phyloP scores from a whole-genome alignment of 2,113 vertebrate species.

The Taxidea taxus region DNA sequence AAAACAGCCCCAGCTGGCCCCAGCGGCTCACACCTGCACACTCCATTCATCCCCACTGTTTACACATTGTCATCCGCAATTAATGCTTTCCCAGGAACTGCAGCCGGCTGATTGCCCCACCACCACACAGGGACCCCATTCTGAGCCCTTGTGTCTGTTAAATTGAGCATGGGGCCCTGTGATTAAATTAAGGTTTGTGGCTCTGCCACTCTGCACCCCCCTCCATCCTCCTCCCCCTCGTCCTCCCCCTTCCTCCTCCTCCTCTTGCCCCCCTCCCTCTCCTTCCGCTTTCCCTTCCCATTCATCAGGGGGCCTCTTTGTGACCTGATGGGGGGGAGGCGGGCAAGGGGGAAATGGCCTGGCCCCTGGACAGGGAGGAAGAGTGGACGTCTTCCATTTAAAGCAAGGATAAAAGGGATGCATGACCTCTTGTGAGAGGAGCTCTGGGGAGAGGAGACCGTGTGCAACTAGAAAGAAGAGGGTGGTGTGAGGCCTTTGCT shows the following conservation, averaged over 20 bases:
- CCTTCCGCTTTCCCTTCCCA: constrained; percentile 35
- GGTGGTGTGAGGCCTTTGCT: neutral
- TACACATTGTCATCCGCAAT: constrained; percentile 89
- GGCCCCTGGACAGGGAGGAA: neutral
- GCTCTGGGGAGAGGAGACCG: neutral
- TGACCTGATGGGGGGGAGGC: neutral
- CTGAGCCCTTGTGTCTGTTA: constrained; percentile 89
- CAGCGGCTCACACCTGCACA: constrained; percentile 87
- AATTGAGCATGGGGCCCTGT: constrained; percentile 88
- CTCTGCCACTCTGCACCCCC: constrained; percentile 47
- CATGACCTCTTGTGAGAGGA: neutral
- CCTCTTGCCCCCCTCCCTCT: neutral
- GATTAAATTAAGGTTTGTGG: constrained; percentile 87
- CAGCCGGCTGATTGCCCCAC: constrained; percentile 82
- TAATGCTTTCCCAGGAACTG: constrained; percentile 86
- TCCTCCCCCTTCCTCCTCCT: constrained; percentile 37
- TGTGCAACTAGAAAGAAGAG: neutral
- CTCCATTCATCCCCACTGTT: constrained; percentile 88
- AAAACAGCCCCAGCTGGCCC: constrained; percentile 82
- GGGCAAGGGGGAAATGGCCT: neutral
- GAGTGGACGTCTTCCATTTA: neutral
- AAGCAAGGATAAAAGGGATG: neutral
- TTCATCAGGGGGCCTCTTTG: constrained; percentile 55
- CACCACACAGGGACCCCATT: constrained; percentile 85
- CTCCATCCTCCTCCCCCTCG: neutral